Conservation (phyloP, 1,140 invertebrate species). For the Thaumetopoea pityocampa region DNA sequence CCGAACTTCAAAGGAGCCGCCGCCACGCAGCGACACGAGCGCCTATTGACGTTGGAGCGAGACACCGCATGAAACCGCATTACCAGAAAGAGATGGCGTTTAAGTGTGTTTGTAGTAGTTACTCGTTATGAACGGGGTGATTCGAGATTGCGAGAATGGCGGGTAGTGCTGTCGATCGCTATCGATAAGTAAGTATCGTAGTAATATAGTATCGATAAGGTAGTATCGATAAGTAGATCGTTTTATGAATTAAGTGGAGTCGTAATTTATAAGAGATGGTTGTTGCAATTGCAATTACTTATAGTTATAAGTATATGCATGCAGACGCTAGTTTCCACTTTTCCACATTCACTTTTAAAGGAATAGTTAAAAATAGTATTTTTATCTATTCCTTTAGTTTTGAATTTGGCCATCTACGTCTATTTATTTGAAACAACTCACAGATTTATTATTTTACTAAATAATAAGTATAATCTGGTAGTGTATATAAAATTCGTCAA, state of each 20-base stretch:
- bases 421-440: too few relatives aligned
- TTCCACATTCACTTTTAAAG: too few relatives aligned
- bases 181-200: too few relatives aligned
- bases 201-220: constrained; percentile 29
- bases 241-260: not conserved
- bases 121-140: constrained; percentile 58
- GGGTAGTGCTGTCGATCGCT: constrained; percentile 36
- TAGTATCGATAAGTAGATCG: not conserved
- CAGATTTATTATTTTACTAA: too few relatives aligned
- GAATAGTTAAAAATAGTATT: too few relatives aligned
- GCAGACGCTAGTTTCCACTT: too few relatives aligned
- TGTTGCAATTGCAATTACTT: too few relatives aligned
- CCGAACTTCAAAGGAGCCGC: constrained; percentile 59
- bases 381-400: too few relatives aligned
- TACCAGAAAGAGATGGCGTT: constrained; percentile 30
- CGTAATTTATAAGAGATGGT: not conserved
- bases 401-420: too few relatives aligned
- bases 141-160: constrained; percentile 61
- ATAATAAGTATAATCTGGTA: too few relatives aligned
- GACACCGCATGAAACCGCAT: constrained; percentile 11
- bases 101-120: constrained; percentile 50
- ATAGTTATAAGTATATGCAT: too few relatives aligned
- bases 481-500: too few relatives aligned
- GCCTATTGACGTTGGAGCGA: constrained; percentile 41
- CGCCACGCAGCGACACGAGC: constrained; percentile 40